These are phyloP conservation scores for Holacanthella duospinosa DNA, from an alignment of 2,888 invertebrate genomes.

Conservation along the genomic window DNA sequence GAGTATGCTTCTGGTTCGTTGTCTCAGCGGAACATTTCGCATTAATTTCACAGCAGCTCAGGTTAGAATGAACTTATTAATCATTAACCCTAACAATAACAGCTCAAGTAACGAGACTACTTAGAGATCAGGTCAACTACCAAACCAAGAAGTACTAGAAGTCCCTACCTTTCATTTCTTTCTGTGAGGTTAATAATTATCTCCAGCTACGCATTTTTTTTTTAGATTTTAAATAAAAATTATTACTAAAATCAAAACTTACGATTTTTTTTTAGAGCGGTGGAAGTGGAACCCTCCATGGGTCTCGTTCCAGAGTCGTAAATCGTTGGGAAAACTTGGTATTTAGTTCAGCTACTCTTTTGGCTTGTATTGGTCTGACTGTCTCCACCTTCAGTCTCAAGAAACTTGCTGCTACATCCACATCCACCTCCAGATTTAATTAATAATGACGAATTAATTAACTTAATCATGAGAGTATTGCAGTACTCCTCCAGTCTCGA, in stretches of 20 bases:
- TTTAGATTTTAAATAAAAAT: background rate
- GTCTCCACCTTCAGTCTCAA: constrained; percentile 33
- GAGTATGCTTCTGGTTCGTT: constrained; percentile 35
- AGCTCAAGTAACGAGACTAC: too few species aligned
- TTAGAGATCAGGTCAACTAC: too few species aligned
- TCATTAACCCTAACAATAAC: too few species aligned
- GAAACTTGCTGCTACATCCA: constrained; percentile 14
- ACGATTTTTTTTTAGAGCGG: background rate
- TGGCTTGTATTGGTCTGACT: constrained; percentile 32
- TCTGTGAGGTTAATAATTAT: too few species aligned
- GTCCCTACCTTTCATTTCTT: too few species aligned
- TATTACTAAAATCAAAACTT: background rate
- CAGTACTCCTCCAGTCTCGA: too few species aligned
- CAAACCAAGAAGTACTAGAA: too few species aligned
- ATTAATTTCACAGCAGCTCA: constrained; percentile 20
- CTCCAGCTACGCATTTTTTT: too few species aligned
- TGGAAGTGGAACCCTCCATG: constrained; percentile 13
- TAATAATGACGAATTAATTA: too few species aligned
- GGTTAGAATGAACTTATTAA: constrained; percentile 12
- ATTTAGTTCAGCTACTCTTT: constrained; percentile 29
- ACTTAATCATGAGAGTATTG: too few species aligned
- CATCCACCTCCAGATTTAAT: background rate
- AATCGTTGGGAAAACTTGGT: constrained; percentile 30
- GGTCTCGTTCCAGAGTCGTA: constrained; percentile 10
- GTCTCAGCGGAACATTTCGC: constrained; percentile 27